phyloP scores from a whole-genome alignment of 35 echinoderm and acorn worm genomes.

The Apostichopus japonicus region DNA sequence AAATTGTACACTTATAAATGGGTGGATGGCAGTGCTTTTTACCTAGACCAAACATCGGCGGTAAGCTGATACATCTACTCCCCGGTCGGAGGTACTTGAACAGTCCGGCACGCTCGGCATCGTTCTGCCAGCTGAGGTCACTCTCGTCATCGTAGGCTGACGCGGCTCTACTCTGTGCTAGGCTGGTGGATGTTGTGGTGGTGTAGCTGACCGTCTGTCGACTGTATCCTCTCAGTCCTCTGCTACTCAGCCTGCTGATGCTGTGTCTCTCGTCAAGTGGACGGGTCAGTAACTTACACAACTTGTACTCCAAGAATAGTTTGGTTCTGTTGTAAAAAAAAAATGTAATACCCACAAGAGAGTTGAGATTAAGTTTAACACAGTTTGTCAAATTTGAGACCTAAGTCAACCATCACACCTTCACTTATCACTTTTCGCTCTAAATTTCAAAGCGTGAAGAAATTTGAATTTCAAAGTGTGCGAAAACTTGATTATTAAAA shows the following conservation, averaged over 20 bases:
- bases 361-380: too few species aligned
- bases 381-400: too few species aligned
- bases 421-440: too few species aligned
- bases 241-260: slow-evolving; percentile 72
- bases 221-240: slow-evolving; percentile 81
- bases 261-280: slow-evolving; percentile 79
- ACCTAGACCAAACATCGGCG: slow-evolving; percentile 88
- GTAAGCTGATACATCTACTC: slow-evolving; percentile 88
- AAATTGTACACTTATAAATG: too few species aligned
- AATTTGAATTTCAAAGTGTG: too few species aligned
- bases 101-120: slow-evolving; percentile 71
- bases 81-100: slow-evolving; percentile 88
- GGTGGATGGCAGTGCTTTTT: slow-evolving; percentile 9
- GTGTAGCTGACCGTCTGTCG: slow-evolving; percentile 83
- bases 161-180: slow-evolving; percentile 71
- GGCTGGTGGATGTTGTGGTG: slow-evolving; percentile 76
- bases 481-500: too few species aligned
- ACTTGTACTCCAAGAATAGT: slow-evolving; percentile 91
- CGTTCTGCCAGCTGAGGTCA: slow-evolving; percentile 68
- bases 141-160: slow-evolving; percentile 81
- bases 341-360: too few species aligned
- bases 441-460: too few species aligned
- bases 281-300: slow-evolving; percentile 83
- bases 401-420: too few species aligned
- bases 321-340: slow-evolving; percentile 69